phyloP scores from a whole-genome alignment of 2,113 vertebrate species.

The Cepphus grylle region DNA sequence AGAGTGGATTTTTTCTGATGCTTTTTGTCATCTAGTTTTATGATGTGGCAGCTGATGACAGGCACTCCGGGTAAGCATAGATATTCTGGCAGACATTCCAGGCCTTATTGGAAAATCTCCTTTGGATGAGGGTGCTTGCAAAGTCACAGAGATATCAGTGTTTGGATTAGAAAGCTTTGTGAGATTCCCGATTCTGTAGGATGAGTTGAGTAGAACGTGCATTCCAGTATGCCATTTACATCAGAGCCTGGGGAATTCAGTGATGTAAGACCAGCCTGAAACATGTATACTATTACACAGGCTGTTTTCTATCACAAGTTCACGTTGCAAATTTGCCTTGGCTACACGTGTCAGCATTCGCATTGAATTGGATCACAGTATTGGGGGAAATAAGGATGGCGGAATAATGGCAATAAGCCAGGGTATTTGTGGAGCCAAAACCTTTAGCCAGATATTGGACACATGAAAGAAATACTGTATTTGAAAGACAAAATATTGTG shows the following conservation, averaged over 20 bases:
- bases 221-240: conserved; percentile 6
- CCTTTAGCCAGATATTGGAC: neutral
- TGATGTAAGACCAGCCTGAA: conserved; percentile 13
- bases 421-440: neutral
- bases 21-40: neutral
- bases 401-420: neutral
- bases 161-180: conserved; percentile 13
- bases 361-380: neutral
- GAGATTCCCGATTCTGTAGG: neutral
- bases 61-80: neutral
- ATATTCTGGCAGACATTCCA: neutral
- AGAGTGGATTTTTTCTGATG: neutral
- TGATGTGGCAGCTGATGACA: neutral
- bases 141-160: neutral
- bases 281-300: neutral
- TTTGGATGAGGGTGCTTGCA: neutral
- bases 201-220: neutral
- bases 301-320: conserved; percentile 28
- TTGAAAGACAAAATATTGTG: neutral
- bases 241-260: conserved; percentile 12
- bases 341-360: neutral
- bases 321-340: neutral
- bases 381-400: neutral
- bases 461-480: neutral
- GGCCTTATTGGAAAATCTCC: neutral